These are phyloP conservation scores for Sciaenops ocellatus DNA, from an alignment of 2,797 vertebrate species.

Conservation along the genomic window DNA sequence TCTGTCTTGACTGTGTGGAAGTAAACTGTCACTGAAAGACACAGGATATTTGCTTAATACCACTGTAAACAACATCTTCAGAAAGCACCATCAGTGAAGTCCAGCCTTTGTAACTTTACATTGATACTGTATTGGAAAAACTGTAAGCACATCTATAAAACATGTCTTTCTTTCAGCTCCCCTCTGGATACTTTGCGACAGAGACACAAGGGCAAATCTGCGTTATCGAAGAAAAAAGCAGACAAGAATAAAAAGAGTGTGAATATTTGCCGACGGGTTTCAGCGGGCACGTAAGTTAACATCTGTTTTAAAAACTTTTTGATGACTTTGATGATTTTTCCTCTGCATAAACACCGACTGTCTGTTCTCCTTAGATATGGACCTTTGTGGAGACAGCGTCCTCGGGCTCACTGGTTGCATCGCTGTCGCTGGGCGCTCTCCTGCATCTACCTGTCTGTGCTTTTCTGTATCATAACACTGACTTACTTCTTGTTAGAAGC, in stretches of 20 bases:
- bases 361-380: slow-evolving; percentile 62
- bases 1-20: no score
- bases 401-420: slow-evolving; percentile 63
- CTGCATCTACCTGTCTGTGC: slow-evolving; percentile 65
- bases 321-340: not conserved
- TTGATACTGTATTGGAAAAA: not conserved
- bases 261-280: slow-evolving; percentile 23
- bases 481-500: slow-evolving; percentile 69
- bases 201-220: slow-evolving; percentile 70
- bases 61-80: not conserved
- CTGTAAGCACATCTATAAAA: not conserved
- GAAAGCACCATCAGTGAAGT: not conserved
- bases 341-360: slow-evolving; percentile 1
- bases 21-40: no score
- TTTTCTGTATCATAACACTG: slow-evolving; percentile 66
- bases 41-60: not conserved
- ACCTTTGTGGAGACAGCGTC: slow-evolving; percentile 48
- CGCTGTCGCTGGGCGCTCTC: slow-evolving; percentile 69
- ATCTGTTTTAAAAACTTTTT: not conserved
- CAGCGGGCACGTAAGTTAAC: slow-evolving; percentile 58
- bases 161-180: slow-evolving; percentile 47
- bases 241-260: slow-evolving; percentile 66
- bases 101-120: not conserved
- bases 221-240: slow-evolving; percentile 59
- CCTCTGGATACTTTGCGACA: slow-evolving; percentile 55